Evolutionary conservation across 1,140 invertebrate genomes (phyloP).

Genomic region (Oscheius sp.): DNA sequence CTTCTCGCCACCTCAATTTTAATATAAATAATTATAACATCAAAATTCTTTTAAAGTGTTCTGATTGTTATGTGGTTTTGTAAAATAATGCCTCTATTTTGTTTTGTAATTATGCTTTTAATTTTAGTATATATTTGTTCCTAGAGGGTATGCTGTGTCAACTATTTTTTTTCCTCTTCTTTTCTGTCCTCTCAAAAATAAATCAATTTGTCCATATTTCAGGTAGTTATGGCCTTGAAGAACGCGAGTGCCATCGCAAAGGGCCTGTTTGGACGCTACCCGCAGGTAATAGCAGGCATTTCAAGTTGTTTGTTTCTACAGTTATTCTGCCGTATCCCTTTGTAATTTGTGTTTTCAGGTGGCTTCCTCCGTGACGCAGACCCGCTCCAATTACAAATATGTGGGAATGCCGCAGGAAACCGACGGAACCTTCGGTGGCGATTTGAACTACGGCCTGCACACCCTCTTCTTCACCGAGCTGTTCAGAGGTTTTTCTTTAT

Average conservation of each 20-base stretch:
- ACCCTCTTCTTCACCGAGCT: constrained; percentile 53
- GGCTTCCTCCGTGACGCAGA: neutral
- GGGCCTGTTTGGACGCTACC: neutral
- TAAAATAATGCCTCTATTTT: no score
- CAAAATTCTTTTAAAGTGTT: no score
- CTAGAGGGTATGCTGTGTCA: no score
- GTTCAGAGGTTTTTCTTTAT: constrained; percentile 31
- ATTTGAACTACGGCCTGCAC: constrained; percentile 50
- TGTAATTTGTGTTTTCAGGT: no score
- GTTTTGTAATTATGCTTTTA: no score
- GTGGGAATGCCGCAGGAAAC: constrained; percentile 44
- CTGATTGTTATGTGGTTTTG: no score
- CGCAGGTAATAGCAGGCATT: neutral
- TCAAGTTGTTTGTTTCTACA: neutral
- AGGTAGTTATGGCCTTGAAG: constrained; percentile 1
- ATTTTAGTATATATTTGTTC: no score
- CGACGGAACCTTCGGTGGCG: constrained; percentile 54
- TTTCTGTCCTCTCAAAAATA: neutral
- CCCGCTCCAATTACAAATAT: constrained; percentile 37
- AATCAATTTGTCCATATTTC: neutral
- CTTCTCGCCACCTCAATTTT: no score
- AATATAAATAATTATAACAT: no score
- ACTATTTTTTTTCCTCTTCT: neutral
- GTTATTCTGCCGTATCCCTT: neutral
- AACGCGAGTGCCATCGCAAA: neutral